Percentiles rank a stretch among this genome's conserved stretches.
phyloP scores from a whole-genome alignment of 37 sponge, comb jelly and placozoan species.

The Hormiphora californensis region DNA sequence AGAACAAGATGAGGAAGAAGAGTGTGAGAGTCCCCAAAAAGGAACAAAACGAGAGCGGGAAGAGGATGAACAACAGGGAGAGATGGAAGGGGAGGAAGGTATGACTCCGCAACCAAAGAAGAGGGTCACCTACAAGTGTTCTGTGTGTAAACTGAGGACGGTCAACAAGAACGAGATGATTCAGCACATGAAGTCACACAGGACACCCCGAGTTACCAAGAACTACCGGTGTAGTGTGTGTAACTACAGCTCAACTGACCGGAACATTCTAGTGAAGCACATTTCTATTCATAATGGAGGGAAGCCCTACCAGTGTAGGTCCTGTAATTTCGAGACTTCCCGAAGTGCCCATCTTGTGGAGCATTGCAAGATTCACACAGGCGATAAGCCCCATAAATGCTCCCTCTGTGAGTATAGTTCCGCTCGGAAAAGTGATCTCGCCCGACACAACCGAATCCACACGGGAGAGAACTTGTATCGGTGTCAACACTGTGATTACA shows the following conservation, averaged over 20 bases:
- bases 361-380: slow-evolving; percentile 53
- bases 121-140: slow-evolving; percentile 29
- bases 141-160: slow-evolving; percentile 7
- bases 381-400: slow-evolving; percentile 43
- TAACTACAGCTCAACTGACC: slow-evolving; percentile 10
- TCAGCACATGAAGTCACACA: slow-evolving; percentile 23
- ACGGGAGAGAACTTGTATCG: slow-evolving; percentile 46
- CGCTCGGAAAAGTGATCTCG: slow-evolving; percentile 15
- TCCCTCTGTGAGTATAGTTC: slow-evolving; percentile 48
- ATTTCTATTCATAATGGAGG: slow-evolving; percentile 43
- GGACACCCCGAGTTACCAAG: slow-evolving; percentile 1
- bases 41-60: neutral
- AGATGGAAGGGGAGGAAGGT: too few species aligned
- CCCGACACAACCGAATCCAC: slow-evolving; percentile 53
- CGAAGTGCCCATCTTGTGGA: slow-evolving; percentile 50
- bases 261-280: slow-evolving; percentile 44
- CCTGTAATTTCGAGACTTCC: slow-evolving; percentile 41
- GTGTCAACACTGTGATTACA: slow-evolving; percentile 54
- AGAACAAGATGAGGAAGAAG: neutral
- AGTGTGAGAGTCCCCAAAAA: neutral
- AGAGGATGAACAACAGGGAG: neutral
- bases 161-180: slow-evolving; percentile 10
- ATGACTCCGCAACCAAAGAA: slow-evolving; percentile 1
- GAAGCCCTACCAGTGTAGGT: slow-evolving; percentile 48
- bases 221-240: slow-evolving; percentile 37